phyloP scores from a whole-genome alignment of 2,888 invertebrate species.

The Tenthredo distinguenda region DNA sequence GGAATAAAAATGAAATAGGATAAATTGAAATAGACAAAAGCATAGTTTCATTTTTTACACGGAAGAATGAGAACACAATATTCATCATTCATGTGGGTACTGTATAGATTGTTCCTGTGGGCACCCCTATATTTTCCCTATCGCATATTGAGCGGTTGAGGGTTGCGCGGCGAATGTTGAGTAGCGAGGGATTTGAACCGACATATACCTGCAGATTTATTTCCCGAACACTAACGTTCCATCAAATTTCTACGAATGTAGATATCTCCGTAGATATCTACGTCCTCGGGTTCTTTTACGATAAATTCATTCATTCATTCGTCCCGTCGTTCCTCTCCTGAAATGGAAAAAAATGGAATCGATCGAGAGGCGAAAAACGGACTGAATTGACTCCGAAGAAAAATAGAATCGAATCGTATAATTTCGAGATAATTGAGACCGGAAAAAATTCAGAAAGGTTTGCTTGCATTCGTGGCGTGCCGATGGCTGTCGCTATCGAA shows the following conservation, averaged over 20 bases:
- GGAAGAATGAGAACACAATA: conserved; percentile 11
- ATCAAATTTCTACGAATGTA: neutral
- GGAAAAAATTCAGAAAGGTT: neutral
- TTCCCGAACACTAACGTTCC: neutral
- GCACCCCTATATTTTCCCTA: conserved; percentile 67
- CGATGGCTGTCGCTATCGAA: conserved; percentile 54
- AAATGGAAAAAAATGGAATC: no score
- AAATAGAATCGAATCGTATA: neutral
- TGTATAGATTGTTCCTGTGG: conserved; percentile 59
- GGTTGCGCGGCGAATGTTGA: conserved; percentile 54
- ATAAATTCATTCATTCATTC: neutral
- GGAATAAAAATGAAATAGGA: conserved; percentile 56
- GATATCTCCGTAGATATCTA: neutral
- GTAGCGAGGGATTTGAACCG: conserved; percentile 57
- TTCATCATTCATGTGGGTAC: conserved; percentile 40
- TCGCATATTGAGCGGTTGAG: conserved; percentile 60
- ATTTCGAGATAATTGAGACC: neutral
- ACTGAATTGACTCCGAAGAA: neutral
- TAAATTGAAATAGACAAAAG: conserved; percentile 60
- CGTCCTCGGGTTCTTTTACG: neutral
- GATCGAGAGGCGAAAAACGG: no score
- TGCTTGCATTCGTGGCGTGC: neutral
- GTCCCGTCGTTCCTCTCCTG: no score
- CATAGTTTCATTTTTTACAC: neutral
- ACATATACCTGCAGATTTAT: neutral